Base-by-base conservation (phyloP, 2,888 invertebrate genomes). In the Drosophila borborema region DNA sequence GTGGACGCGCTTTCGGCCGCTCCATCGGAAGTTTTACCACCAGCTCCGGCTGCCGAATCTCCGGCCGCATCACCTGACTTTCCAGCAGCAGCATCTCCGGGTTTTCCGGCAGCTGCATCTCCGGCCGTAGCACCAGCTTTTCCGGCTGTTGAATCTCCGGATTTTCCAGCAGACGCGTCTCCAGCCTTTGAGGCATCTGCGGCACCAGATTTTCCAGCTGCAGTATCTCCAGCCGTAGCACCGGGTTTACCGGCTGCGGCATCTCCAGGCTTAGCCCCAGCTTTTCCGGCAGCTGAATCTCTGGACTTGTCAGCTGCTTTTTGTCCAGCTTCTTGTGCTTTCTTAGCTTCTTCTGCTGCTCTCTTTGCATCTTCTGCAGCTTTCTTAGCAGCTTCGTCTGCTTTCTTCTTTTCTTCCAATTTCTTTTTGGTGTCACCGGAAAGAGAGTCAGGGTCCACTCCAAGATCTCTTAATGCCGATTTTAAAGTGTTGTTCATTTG, bases 401-500 rank as follows among this genome's bases (percentile, higher is more conserved):
- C 69, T 20, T 61, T 58, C 36, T 8, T 14, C 34, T 68, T n/a
- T 8, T 67, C n/a, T 5, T 67, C 49, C 1, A 43, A 8, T 45
- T 20, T 67, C 3, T 56, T 34, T 49, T 38, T 54, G 1, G 62
- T 40, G 18, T 56, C 59, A 1, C 20, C 56, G 31, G 60, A 64
- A n/a, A 80, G 45, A 18, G 40, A 34, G 1, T 69, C 72, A 14
- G 84, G 69, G 61, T 82, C 72, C 23, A 20, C 74, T 16, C 91
- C 90, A 0, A 79, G 67, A 8, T 74, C 62, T 28, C 36, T 58
- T 1, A 88, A 64, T n/a, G 73, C 72, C 5, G 72, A 62, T 8
- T 55, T 70, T 3, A 83, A 43, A 0, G 18, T 53, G 16, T 70
- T 76, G 34, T 90, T 91, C 3, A 75, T 45, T 51, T 85, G 74